Conservation (phyloP, 2,797 vertebrate species). For the Danio kyathit region DNA sequence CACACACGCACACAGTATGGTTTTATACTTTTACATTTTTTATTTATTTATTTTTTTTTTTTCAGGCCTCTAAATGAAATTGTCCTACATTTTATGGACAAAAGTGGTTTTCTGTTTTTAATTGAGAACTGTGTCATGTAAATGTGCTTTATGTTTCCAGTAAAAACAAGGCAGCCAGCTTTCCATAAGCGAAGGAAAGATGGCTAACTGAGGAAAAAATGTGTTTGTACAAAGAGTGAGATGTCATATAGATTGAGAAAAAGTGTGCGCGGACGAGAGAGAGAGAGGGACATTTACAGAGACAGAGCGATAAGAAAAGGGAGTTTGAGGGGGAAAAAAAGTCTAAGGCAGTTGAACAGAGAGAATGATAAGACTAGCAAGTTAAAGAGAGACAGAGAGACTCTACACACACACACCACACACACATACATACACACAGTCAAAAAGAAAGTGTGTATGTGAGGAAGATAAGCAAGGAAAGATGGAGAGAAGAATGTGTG, state of each 20-base stretch:
- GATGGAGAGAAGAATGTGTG: not conserved
- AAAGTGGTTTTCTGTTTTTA: too few species aligned
- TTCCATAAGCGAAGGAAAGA: not conserved
- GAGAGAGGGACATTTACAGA: constrained; percentile 37
- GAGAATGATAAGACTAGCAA: constrained; percentile 16
- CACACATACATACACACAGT: not conserved
- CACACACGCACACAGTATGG: too few species aligned
- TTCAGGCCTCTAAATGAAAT: too few species aligned
- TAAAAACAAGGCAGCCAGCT: not conserved
- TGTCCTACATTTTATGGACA: too few species aligned
- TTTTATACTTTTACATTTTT: too few species aligned
- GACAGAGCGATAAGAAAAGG: constrained; percentile 34
- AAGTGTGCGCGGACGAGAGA: constrained; percentile 25
- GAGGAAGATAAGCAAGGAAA: constrained; percentile 35
- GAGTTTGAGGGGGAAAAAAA: constrained; percentile 14
- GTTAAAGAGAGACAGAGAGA: constrained; percentile 25
- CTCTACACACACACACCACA: not conserved
- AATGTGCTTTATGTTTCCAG: not conserved
- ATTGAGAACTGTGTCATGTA: too few species aligned
- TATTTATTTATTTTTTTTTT: too few species aligned
- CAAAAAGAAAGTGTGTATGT: constrained; percentile 39
- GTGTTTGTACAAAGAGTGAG: constrained; percentile 30
- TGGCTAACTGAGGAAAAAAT: not conserved
- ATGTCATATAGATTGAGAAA: constrained; percentile 23
- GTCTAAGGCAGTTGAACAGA: constrained; percentile 61